Base-by-base conservation (phyloP, 2,113 vertebrate species). In the Megatriorchis doriae region DNA sequence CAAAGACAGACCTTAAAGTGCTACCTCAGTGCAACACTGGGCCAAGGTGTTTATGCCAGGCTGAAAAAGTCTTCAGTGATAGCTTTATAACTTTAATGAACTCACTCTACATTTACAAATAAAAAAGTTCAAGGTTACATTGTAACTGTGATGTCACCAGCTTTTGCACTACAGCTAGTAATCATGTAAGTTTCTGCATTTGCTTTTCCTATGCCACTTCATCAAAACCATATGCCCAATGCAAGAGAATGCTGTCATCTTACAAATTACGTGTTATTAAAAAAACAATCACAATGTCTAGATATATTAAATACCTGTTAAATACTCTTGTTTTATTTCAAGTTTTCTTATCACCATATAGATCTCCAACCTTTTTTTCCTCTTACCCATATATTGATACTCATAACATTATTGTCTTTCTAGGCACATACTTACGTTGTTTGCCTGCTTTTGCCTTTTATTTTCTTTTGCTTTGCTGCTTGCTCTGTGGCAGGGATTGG, bases 61-160 rank as follows among this genome's bases (percentile, higher is more conserved):
- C 34, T 68, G 66, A 63, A 67, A 73, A 45, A 34, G 4, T 40
- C 13, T 20, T 70, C 47, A 32, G 15, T 34, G 36, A 25, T 36
- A 38, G 7, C 14, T 58, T 93, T 40, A 19, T 65, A 74, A 58
- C 14, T 58, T 74, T 63, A 50, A 27, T 81, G 42, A 66, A 67
- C 32, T 74, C 20, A 19, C 7, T 52, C 20, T 85, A 19, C 3
- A 3, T 71, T 87, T 81, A 47, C 27, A 31, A 88, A 36, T 14
- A 11, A 53, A 61, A 34, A 45, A 59, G 2, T 65, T 65, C 38
- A 15, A 80, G 12, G 14, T 34, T 68, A 59, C 7, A 7, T 7
- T 2, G 3, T 13, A 68, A 83, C 32, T 0, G 0, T 20, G 7
- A 10, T 48, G 21, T 45, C 45, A 85, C 9, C 10, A 17, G 16